These are phyloP conservation scores for Thamnophis sirtalis DNA, from an alignment of 2,113 vertebrate species.

Conservation along the genomic window DNA sequence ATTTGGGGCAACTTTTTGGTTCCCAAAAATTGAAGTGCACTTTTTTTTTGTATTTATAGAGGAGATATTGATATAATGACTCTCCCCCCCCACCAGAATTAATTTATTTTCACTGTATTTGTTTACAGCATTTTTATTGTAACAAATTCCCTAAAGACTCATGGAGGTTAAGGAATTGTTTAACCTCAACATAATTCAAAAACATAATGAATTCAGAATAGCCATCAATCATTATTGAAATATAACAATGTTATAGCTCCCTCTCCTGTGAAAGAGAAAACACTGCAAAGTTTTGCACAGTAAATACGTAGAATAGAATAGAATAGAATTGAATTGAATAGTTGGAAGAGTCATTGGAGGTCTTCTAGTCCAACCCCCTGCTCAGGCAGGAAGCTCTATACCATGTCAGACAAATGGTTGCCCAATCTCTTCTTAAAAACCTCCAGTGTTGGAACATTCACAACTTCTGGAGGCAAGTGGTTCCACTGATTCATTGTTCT, in stretches of 20 bases:
- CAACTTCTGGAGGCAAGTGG: too few species aligned
- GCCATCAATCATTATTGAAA: background rate
- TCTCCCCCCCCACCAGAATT: background rate
- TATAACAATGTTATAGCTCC: background rate
- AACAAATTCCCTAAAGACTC: background rate
- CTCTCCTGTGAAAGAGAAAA: background rate
- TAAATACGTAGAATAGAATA: too few species aligned
- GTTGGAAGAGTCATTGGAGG: too few species aligned
- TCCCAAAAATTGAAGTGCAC: background rate
- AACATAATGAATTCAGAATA: background rate
- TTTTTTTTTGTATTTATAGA: background rate
- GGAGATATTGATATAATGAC: background rate
- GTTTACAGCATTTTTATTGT: background rate
- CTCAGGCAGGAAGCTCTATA: too few species aligned
- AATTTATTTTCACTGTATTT: background rate
- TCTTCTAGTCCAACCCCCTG: too few species aligned
- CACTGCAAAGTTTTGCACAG: background rate
- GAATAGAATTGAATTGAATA: too few species aligned
- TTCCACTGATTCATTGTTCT: too few species aligned
- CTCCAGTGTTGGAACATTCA: too few species aligned
- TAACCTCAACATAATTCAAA: background rate
- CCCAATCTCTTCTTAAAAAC: too few species aligned
- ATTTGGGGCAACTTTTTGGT: background rate
- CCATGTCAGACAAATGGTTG: too few species aligned
- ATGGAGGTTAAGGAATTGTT: background rate